These are phyloP conservation scores for Platichthys flesus DNA, from an alignment of 2,113 vertebrate genomes.

Conservation along the genomic window DNA sequence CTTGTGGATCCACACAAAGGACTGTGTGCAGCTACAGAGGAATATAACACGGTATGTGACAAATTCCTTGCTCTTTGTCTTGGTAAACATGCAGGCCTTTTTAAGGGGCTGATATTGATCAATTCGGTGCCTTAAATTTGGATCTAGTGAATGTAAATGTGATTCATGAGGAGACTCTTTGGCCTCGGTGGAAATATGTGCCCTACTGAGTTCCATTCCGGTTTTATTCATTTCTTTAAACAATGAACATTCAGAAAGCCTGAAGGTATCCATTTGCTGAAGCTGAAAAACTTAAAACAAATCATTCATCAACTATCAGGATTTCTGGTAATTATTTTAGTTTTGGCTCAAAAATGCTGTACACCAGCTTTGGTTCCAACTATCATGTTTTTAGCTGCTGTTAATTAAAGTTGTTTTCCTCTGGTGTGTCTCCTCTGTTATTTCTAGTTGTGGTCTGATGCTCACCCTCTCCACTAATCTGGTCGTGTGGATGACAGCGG, in stretches of 20 bases:
- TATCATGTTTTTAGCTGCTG: not conserved
- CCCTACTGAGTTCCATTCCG: no score
- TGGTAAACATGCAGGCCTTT: not conserved
- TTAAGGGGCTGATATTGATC: not conserved
- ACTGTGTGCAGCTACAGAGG: conserved; percentile 89
- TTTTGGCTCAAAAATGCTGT: not conserved
- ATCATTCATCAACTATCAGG: not conserved
- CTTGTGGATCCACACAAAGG: conserved; percentile 91
- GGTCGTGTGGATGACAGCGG: conserved; percentile 91
- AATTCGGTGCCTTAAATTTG: not conserved
- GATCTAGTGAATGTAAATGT: no score
- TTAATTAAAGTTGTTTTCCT: not conserved
- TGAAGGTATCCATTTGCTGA: not conserved
- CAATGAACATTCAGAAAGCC: no score
- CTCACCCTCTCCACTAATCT: conserved; percentile 91
- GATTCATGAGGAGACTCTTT: no score
- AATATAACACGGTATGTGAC: conserved; percentile 86
- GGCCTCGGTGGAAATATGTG: no score
- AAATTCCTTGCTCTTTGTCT: not conserved
- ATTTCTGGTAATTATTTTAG: not conserved
- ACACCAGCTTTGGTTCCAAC: no score
- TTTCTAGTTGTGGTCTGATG: conserved; percentile 91
- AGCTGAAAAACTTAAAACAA: not conserved
- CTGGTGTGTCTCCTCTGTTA: not conserved
- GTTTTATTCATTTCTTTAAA: no score